Percentiles rank a stretch among this genome's conserved stretches.
phyloP scores from a whole-genome alignment of 2,888 invertebrate genomes.

The Rugalucina vietnamica region DNA sequence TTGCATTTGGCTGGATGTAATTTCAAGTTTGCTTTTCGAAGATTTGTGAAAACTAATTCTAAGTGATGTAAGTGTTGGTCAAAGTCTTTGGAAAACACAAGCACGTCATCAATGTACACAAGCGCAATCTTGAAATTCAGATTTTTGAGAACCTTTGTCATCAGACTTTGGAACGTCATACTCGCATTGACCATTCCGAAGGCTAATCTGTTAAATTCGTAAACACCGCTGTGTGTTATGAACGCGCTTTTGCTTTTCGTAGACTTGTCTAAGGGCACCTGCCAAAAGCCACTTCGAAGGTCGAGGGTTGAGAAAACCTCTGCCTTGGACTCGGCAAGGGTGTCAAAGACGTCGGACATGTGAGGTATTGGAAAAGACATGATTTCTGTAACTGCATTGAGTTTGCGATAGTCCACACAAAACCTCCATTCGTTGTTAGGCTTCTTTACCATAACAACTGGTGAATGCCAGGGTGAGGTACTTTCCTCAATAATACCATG shows the following conservation, averaged over 20 bases:
- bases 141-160: conserved; percentile 31
- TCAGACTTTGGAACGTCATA: conserved; percentile 32
- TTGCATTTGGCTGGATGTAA: conserved; percentile 43
- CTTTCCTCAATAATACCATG: too few species aligned
- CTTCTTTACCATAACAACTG: too few species aligned
- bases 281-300: conserved; percentile 22
- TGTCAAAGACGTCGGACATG: conserved; percentile 36
- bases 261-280: conserved; percentile 38
- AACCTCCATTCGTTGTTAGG: too few species aligned
- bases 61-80: conserved; percentile 42
- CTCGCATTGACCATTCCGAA: conserved; percentile 51
- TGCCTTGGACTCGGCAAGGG: conserved; percentile 17
- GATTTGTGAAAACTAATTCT: conserved; percentile 29
- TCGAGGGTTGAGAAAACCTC: conserved; percentile 33
- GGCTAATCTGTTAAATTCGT: conserved; percentile 28
- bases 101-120: conserved; percentile 56
- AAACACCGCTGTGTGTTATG: conserved; percentile 28
- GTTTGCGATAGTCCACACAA: conserved; percentile 19
- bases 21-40: conserved; percentile 40
- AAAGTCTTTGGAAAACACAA: conserved; percentile 36
- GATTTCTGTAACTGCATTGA: conserved; percentile 28
- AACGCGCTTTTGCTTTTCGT: conserved; percentile 32
- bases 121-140: conserved; percentile 45
- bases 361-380: conserved; percentile 33
- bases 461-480: too few species aligned